phyloP scores from a whole-genome alignment of 2,113 vertebrate species.

The Clarias gariepinus region DNA sequence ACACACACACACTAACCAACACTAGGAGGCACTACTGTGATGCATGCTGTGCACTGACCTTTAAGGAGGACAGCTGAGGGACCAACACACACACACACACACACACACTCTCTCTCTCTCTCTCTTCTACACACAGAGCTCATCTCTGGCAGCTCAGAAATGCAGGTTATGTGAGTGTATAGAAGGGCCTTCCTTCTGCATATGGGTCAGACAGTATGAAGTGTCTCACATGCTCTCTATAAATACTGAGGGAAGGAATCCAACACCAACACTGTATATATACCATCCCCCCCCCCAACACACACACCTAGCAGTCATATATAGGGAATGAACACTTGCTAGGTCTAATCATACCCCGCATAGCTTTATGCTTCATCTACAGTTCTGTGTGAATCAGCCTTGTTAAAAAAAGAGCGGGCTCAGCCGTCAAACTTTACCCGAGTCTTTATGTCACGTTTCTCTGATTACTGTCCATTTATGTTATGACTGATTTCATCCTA shows the following conservation, averaged over 20 bases:
- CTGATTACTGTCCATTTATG: not conserved
- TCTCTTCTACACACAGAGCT: constrained; percentile 12
- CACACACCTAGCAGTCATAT: constrained; percentile 6
- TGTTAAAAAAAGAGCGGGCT: not conserved
- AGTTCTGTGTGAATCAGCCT: not conserved
- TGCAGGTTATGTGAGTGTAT: constrained; percentile 28
- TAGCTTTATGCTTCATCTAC: not conserved
- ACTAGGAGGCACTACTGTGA: not conserved
- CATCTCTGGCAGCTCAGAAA: constrained; percentile 10
- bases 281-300: not conserved
- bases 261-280: constrained; percentile 7
- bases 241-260: constrained; percentile 34
- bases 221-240: constrained; percentile 39
- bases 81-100: not conserved
- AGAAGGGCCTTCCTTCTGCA: constrained; percentile 23
- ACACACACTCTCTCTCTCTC: too few relatives aligned
- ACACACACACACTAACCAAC: not conserved
- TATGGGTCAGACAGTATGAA: constrained; percentile 10
- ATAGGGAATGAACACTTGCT: not conserved
- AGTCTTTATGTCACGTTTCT: not conserved
- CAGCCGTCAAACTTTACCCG: not conserved
- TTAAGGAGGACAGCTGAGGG: constrained; percentile 17
- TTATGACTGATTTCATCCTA: not conserved
- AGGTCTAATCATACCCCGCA: constrained; percentile 16
- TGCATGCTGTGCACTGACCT: constrained; percentile 18